Base-by-base conservation (phyloP, 1,140 invertebrate genomes). In the Pemphigus obesinymphae region DNA sequence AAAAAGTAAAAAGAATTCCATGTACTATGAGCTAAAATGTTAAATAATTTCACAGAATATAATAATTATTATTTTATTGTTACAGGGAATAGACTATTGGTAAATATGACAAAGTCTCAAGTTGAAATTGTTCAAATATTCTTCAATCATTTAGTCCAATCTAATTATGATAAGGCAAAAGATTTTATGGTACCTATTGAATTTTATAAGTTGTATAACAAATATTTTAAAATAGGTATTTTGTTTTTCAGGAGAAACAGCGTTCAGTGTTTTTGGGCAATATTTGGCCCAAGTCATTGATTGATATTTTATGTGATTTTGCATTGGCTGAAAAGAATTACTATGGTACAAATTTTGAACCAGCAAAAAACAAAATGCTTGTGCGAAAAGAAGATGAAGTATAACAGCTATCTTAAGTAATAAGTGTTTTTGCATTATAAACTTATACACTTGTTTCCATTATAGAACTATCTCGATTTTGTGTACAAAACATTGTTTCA, bases 181-280 rank as follows among this genome's bases (percentile, higher is more conserved):
- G 76, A 45, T 20, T 80, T 80, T 63, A 80, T 80, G 76, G 76
- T 80, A 78, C n/a, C n/a, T n/a, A n/a, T n/a, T n/a, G 37, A 13
- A 29, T 73, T 73, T 73, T 73, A 4, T 2, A 0, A 58, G 2
- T 26, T 23, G 23, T 26, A 13, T n/a, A 40, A 26, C 0, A 13
- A 26, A 17, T 8, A 45, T 26, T 45, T 34, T n/a, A 34, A 3
- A n/a, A 1, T 50, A 53, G 7, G 2, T 23, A 70, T 45, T 45
- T 13, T 43, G 23, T 70, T 43, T 61, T 78, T 31, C 2, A 80
- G 76, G 55, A 80, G 15, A 80, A 31, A 40, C 76, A 80, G 3
- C 55, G 76, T 61, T 53, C 23, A 43, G 37, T 43, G 7, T 20
- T 29, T 20, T 13, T 61, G 13, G 29, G 23, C 5, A 26, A 80